phyloP scores from a whole-genome alignment of 2,113 vertebrate species.

The Rhipidura dahli region DNA sequence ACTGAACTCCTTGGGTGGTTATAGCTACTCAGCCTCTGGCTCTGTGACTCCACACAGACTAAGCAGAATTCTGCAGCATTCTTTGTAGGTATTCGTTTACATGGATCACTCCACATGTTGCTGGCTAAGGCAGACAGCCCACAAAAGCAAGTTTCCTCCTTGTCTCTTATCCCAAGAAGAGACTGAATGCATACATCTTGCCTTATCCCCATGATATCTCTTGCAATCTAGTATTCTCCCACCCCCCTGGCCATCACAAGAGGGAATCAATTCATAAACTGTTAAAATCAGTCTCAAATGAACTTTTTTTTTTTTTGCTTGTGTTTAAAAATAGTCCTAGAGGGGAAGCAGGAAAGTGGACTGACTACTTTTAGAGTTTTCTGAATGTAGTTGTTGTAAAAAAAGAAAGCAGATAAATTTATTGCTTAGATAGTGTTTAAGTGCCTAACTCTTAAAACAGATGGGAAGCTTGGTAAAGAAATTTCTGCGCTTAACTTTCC shows the following conservation, averaged over 20 bases:
- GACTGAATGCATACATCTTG: background rate
- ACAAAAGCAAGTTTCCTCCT: background rate
- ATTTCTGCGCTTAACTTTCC: background rate
- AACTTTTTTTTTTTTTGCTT: background rate
- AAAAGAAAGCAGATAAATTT: background rate
- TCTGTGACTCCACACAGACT: background rate
- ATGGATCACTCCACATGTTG: fast-evolving
- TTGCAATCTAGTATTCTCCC: background rate
- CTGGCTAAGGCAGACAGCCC: background rate
- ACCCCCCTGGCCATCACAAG: background rate
- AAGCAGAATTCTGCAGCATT: fast-evolving
- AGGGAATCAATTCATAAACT: background rate
- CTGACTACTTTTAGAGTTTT: background rate
- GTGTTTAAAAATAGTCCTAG: background rate
- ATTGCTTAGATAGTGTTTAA: background rate
- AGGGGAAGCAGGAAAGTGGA: background rate
- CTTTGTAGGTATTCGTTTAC: background rate
- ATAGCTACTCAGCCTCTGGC: background rate
- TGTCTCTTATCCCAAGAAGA: background rate
- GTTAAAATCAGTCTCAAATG: background rate
- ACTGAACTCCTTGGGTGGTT: background rate
- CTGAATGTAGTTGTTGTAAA: background rate
- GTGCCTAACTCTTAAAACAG: background rate
- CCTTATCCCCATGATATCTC: background rate
- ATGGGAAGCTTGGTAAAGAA: background rate